phyloP scores from a whole-genome alignment of 2,113 vertebrate genomes.

The Clarias gariepinus region DNA sequence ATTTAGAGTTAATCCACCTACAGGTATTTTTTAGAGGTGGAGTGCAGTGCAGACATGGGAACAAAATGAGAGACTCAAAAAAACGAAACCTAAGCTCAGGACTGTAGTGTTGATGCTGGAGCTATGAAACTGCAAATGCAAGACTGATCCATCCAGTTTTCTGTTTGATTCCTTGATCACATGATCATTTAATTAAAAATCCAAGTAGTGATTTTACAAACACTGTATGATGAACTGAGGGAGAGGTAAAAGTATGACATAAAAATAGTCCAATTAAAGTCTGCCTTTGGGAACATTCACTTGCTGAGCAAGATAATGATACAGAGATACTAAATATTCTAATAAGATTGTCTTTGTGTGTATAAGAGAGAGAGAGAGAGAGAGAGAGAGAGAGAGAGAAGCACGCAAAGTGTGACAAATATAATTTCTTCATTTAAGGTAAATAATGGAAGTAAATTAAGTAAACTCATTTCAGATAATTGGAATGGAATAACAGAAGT shows the following conservation, averaged over 20 bases:
- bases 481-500: neutral
- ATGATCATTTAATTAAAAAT: neutral
- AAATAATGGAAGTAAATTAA: neutral
- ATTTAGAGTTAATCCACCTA: neutral
- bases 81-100: neutral
- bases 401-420: neutral
- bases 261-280: neutral
- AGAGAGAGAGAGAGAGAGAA: conserved; percentile 1
- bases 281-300: neutral
- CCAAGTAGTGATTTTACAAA: neutral
- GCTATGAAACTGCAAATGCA: neutral
- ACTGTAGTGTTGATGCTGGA: neutral
- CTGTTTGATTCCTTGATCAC: neutral
- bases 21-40: neutral
- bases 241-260: neutral
- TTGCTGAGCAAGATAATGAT: neutral
- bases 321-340: neutral
- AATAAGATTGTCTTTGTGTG: too few relatives aligned
- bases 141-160: neutral
- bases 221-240: neutral
- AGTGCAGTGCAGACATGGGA: neutral
- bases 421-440: neutral
- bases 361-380: neutral
- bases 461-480: neutral
- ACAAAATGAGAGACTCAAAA: neutral